Evolutionary conservation across 92 coral and sea anemone genomes (phyloP), one percentile per base, ranked within the genome.

Genomic region (Heteractis magnifica): DNA sequence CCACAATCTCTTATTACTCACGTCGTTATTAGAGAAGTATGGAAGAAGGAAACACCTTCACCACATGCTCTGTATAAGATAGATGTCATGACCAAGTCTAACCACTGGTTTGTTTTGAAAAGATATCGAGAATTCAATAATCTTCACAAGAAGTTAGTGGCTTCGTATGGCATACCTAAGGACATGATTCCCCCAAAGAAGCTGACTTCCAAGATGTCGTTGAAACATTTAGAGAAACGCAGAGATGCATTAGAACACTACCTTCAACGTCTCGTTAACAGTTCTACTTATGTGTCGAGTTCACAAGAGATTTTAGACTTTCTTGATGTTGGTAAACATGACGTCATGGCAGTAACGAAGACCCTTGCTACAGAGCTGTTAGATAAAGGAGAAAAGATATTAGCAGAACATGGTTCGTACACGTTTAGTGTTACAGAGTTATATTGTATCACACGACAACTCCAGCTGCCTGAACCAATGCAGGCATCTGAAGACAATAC

Each of bases 121-220:
- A 87, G 99, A 79, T 96, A 92, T 75, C 94, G 98, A 21, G 98
- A 96, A 76, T 96, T 96, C 64, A 84, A 84, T 74, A 89, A 86
- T 60, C 92, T 96, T 41, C 99, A 96, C 80, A 91, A 89, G 83
- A 90, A 87, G 77, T 90, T 96, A 10, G 92, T 94, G 4, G 70
- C 77, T 50, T 87, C 89, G 15, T 96, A 94, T 70, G 93, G 96
- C 49, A 95, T 96, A 14, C 99, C 99, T 18, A 96, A 85, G 53
- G 99, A 96, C 77, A 96, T 96, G 99, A 77, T 96, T 6, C 99
- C 99, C 12, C 92, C 98, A 16, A 96, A 96, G 87, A 96, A 94
- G 48, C 58, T 94, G 6, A 89, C 95, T 48, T 87, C 99, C 0
- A 94, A 88, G 55, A 86, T 96, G 94, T 90, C 96, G 49, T 78